phyloP scores from a whole-genome alignment of 2,113 vertebrate genomes.

The Melanostigma gelatinosum region DNA sequence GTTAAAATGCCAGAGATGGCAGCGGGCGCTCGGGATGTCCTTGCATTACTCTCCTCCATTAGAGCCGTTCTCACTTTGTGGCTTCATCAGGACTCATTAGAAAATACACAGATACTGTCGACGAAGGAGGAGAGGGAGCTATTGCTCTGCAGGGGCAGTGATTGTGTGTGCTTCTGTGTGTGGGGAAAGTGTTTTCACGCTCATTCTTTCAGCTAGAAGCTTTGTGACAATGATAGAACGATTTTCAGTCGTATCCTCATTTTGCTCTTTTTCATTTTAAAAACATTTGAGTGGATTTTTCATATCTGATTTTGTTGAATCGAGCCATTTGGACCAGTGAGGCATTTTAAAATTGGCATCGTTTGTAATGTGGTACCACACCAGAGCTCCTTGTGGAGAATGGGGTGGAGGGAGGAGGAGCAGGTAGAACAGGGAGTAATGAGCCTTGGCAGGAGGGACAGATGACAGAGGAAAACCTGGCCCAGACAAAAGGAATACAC shows the following conservation, averaged over 20 bases:
- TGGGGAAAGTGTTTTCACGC: conserved; percentile 34
- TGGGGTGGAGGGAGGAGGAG: conserved; percentile 38
- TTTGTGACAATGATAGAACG: conserved; percentile 1
- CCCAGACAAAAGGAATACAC: conserved; percentile 40
- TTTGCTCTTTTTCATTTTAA: conserved; percentile 8
- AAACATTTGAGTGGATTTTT: conserved; percentile 22
- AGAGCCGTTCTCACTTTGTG: conserved; percentile 21
- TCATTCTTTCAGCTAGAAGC: conserved; percentile 11
- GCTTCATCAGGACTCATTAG: conserved; percentile 6
- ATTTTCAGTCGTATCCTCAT: conserved; percentile 12
- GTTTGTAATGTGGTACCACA: not conserved
- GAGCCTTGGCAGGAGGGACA: conserved; percentile 49
- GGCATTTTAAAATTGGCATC: conserved; percentile 13
- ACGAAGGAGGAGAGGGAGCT: conserved; percentile 17
- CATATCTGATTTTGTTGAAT: conserved; percentile 12
- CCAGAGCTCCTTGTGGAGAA: conserved; percentile 27
- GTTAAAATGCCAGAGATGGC: conserved; percentile 47
- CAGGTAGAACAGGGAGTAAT: conserved; percentile 57
- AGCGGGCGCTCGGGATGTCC: conserved; percentile 32
- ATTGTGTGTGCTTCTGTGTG: conserved; percentile 23
- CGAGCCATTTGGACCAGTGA: conserved; percentile 17
- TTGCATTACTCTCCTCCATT: conserved; percentile 47
- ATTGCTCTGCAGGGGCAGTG: conserved; percentile 41
- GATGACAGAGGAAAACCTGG: conserved; percentile 56
- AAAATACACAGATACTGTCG: conserved; percentile 20